Conservation (phyloP, 2,113 vertebrate genomes). For the Syrmaticus mikado region DNA sequence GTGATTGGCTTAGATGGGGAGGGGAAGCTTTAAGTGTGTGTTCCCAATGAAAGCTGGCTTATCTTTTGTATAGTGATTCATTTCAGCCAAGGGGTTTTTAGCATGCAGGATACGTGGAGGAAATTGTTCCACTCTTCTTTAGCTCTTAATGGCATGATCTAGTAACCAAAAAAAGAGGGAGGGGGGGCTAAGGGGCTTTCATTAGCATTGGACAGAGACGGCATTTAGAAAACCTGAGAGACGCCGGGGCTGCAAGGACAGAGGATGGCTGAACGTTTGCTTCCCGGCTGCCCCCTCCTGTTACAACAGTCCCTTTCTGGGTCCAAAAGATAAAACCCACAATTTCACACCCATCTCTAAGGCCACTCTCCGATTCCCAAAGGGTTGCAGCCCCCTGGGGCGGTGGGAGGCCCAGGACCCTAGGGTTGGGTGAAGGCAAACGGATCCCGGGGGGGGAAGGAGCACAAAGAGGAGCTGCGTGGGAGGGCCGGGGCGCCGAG, state of each 20-base stretch:
- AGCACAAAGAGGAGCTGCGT: conserved; percentile 16
- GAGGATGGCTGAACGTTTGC: conserved; percentile 45
- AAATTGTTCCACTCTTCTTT: neutral
- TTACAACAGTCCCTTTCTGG: neutral
- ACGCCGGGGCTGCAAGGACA: conserved; percentile 34
- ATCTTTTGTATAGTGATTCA: conserved; percentile 15
- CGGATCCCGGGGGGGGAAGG: neutral
- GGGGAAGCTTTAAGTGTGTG: neutral
- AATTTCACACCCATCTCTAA: neutral
- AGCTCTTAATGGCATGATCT: neutral
- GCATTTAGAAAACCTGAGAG: conserved; percentile 72
- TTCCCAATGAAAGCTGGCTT: neutral
- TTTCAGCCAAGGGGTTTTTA: neutral
- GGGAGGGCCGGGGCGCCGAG: neutral
- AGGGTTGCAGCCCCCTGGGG: neutral
- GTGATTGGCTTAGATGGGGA: conserved; percentile 54
- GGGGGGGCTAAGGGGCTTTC: conserved; percentile 13
- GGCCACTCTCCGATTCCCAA: fast-evolving
- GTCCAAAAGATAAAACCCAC: neutral
- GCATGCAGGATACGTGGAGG: neutral
- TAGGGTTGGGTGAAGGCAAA: neutral
- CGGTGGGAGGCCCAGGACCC: neutral
- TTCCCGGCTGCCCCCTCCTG: neutral
- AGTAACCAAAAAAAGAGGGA: neutral
- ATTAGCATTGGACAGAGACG: conserved; percentile 60